Evolutionary conservation across 2,888 invertebrate genomes (phyloP), one percentile per base, ranked within the genome.

Genomic region (Stratiomys singularior): DNA sequence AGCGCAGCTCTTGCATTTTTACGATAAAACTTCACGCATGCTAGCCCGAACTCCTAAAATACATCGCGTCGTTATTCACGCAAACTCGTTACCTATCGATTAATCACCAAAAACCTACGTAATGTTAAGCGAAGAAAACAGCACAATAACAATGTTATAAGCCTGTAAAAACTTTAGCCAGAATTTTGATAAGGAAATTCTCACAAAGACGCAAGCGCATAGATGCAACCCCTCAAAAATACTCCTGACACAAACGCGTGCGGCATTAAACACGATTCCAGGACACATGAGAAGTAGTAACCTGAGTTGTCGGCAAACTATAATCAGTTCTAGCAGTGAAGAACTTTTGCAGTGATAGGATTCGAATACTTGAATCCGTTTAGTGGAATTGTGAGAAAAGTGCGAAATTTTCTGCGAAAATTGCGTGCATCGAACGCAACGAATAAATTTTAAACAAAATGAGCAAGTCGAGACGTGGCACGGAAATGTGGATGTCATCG

Each of bases 401-500:
- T 25, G 23, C 4, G 15, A 21, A 56, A 13, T 18, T 18, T 60
- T 23, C 27, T 3, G 4, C 28, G 63, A 63, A 63, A 60, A 25
- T 11, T 25, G 60, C 4, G 23, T 60, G 4, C 7, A 7, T 15
- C 7, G 28, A 13, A 15, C 25, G 28, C 27, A n/a, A 28, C 28
- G 11, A n/a, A 23, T 18, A 25, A 13, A 23, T 11, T 11, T 25
- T 5, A n/a, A 27, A 7, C 4, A 13, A 30, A 18, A 74, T 74
- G 74, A 74, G 74, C 37, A 74, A 60, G 13, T 21, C 76, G 9
- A 66, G 77, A 47, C 80, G 80, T 25, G 79, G 80, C 69, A 78
- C 84, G 18, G 86, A 86, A 77, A 85, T 83, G 46, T 85, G 85
- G 84, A 81, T 83, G 25, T 84, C 84, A 9, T 83, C 83, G 77